phyloP scores from a whole-genome alignment of 1,140 invertebrate species.

The Coboldia fuscipes region DNA sequence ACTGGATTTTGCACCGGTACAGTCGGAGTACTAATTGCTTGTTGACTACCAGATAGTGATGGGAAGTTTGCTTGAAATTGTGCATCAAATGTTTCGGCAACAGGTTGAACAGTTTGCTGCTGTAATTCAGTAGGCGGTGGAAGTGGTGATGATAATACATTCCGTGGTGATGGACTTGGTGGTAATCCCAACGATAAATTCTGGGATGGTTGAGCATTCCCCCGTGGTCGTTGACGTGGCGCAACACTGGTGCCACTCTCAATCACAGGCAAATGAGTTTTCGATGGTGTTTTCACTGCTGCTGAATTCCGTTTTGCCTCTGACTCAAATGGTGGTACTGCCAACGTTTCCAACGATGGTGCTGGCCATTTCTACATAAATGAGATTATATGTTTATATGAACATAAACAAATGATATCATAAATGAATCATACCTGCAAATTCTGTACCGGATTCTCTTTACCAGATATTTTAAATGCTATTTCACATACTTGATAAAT shows the following conservation, averaged over 20 bases:
- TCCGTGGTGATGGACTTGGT: slow-evolving; percentile 22
- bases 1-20: slow-evolving; percentile 6
- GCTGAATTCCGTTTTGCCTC: slow-evolving; percentile 35
- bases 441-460: slow-evolving; percentile 63
- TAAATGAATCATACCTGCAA: slow-evolving; percentile 37
- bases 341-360: slow-evolving; percentile 39
- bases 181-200: slow-evolving; percentile 24
- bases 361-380: slow-evolving; percentile 34
- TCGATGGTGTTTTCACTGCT: slow-evolving; percentile 20
- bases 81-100: slow-evolving; percentile 9
- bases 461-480: slow-evolving; percentile 49
- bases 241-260: slow-evolving; percentile 54
- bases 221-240: slow-evolving; percentile 66
- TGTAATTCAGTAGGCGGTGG: slow-evolving; percentile 14
- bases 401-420: background rate
- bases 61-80: slow-evolving; percentile 21
- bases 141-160: slow-evolving; percentile 17
- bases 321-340: slow-evolving; percentile 37
- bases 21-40: slow-evolving; percentile 10
- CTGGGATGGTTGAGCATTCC: slow-evolving; percentile 22
- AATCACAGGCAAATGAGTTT: slow-evolving; percentile 25
- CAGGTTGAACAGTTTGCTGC: slow-evolving; percentile 15
- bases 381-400: background rate
- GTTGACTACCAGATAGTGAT: no score
- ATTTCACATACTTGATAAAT: slow-evolving; percentile 73